Percentiles rank a stretch among this genome's conserved stretches.
phyloP scores from a whole-genome alignment of 2,113 vertebrate genomes.

The Oryzias curvinotus region DNA sequence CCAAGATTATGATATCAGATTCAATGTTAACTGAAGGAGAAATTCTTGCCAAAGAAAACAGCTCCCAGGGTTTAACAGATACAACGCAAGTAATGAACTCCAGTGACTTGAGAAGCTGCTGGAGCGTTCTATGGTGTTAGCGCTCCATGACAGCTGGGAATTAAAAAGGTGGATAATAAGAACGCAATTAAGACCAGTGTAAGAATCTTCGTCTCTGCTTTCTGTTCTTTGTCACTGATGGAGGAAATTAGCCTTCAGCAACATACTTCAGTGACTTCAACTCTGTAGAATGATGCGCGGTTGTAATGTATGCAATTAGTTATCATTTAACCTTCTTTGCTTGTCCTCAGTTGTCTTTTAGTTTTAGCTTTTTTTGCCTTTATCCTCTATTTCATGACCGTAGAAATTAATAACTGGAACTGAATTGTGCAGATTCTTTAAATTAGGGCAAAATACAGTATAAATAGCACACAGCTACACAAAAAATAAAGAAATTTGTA shows the following conservation, averaged over 20 bases:
- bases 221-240: slow-evolving; percentile 20
- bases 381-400: slow-evolving; percentile 24
- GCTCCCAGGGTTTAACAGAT: slow-evolving; percentile 41
- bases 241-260: slow-evolving; percentile 18
- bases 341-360: slow-evolving; percentile 50
- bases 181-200: slow-evolving; percentile 23
- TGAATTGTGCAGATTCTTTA: not conserved
- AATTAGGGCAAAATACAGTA: slow-evolving; percentile 27
- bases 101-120: slow-evolving; percentile 67
- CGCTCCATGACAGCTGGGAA: slow-evolving; percentile 47
- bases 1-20: slow-evolving; percentile 28
- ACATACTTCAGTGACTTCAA: slow-evolving; percentile 8
- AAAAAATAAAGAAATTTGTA: not conserved
- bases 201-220: slow-evolving; percentile 6
- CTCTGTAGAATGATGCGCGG: slow-evolving; percentile 42
- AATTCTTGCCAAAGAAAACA: slow-evolving; percentile 41
- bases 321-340: slow-evolving; percentile 54
- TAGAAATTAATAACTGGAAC: slow-evolving; percentile 52
- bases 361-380: slow-evolving; percentile 25
- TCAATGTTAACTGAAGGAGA: slow-evolving; percentile 18
- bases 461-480: slow-evolving; percentile 7
- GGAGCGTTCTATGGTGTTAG: slow-evolving; percentile 48
- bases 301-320: slow-evolving; percentile 46
- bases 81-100: slow-evolving; percentile 36
- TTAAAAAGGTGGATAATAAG: slow-evolving; percentile 45